These are phyloP conservation scores for Drosophila colorata DNA, from an alignment of 2,888 invertebrate genomes.

Conservation along the genomic window DNA sequence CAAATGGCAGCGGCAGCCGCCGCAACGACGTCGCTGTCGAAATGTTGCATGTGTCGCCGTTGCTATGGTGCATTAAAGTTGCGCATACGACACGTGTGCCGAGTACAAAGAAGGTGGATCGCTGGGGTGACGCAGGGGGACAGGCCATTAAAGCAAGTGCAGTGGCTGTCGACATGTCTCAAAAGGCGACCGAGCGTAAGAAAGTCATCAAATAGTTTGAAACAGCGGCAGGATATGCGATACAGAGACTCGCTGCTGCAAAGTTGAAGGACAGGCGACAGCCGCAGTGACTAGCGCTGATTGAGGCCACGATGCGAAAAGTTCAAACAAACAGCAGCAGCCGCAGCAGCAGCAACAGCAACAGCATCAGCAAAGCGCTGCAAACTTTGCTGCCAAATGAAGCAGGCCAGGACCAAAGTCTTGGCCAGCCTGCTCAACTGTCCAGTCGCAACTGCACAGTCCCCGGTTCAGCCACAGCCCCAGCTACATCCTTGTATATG, in stretches of 20 bases:
- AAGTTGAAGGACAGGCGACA: constrained; percentile 62
- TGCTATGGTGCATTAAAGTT: constrained; percentile 47
- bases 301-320: constrained; percentile 75
- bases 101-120: not conserved
- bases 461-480: too few relatives aligned
- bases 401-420: constrained; percentile 40
- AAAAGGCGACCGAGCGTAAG: constrained; percentile 64
- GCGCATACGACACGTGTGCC: constrained; percentile 52
- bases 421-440: constrained; percentile 34
- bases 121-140: too few relatives aligned
- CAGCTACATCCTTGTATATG: constrained; percentile 37
- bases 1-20: constrained; percentile 60
- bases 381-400: constrained; percentile 63
- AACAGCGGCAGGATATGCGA: constrained; percentile 41
- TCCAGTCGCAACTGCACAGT: too few relatives aligned
- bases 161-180: constrained; percentile 44
- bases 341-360: constrained; percentile 14
- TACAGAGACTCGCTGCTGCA: constrained; percentile 46
- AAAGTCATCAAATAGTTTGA: constrained; percentile 74
- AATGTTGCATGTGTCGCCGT: constrained; percentile 62
- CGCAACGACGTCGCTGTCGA: constrained; percentile 1
- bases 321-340: constrained; percentile 52
- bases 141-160: constrained; percentile 36
- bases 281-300: constrained; percentile 66
- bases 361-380: constrained; percentile 23